Conservation (phyloP, 2,797 vertebrate genomes). For the Coregonus suidteri region DNA sequence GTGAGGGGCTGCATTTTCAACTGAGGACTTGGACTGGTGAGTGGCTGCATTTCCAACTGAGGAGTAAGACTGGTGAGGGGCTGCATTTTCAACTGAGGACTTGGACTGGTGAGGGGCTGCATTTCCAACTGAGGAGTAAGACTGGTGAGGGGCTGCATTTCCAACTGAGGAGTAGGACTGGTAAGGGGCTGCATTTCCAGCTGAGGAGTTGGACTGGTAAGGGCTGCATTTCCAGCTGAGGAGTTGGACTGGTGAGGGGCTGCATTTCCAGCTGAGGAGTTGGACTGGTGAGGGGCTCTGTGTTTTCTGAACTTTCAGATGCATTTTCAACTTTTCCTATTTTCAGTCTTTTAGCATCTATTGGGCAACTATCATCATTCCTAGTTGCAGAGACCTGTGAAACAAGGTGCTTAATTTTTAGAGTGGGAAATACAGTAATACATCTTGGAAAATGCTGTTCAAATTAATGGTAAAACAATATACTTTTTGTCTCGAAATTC, state of each 20-base stretch:
- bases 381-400: slow-evolving; percentile 8
- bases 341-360: slow-evolving; percentile 35
- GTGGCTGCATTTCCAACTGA: neutral
- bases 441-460: neutral
- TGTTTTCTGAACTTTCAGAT: neutral
- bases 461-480: neutral
- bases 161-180: neutral
- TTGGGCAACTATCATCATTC: neutral
- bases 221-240: neutral
- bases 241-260: neutral
- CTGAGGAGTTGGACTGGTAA: neutral
- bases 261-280: neutral
- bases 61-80: neutral
- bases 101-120: neutral
- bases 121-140: neutral
- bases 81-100: neutral
- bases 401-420: neutral
- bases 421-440: neutral
- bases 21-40: neutral
- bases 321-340: slow-evolving; percentile 3
- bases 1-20: neutral
- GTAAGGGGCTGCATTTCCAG: neutral
- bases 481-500: neutral
- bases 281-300: neutral
- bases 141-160: neutral